Evolutionary conservation across 2,888 invertebrate genomes (phyloP), one percentile per base, ranked within the genome.

Genomic region (Shargacucullia verbasci): DNA sequence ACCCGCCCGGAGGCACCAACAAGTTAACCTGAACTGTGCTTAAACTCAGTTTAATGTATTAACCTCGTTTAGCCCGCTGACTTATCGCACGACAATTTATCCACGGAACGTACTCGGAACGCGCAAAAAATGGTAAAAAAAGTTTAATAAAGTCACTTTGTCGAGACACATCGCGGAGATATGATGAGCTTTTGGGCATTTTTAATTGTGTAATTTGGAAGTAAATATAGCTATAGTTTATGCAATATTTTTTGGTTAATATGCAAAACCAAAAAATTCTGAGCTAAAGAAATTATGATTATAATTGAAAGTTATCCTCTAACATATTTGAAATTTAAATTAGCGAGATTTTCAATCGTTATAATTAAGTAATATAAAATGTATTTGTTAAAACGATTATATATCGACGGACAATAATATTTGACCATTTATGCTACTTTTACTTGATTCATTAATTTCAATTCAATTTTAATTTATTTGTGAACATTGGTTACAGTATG

Each of bases 61-160:
- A 91, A 87, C 88, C 91, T 90, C 89, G 87, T 88, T 90, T 87
- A 87, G 79, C 76, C 69, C 45, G 66, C 73, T 84, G 87, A 91
- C 82, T 91, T 92, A 92, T 91, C 90, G 86, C 84, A 72, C 78
- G 75, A 85, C 90, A 86, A 91, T 91, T 92, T 91, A 89, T 90
- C 86, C 83, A 75, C 72, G 69, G 68, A 69, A 68, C 67, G 69
- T 78, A 78, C 80, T 77, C 74, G 70, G 78, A 80, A 82, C 82
- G 80, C 70, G 82, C 87, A 87, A 87, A 87, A 84, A 82, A 81
- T 80, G 84, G 80, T 82, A 79, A 84, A 89, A 91, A 89, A 91
- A 90, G 87, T 90, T 91, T 88, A 85, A 88, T 88, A 89, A 87
- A 86, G 84, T 83, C 83, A 70, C 82, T 77, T 57, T 64, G 54